Conservation (phyloP, 2,888 invertebrate genomes). For the Meandrusa payeni region DNA sequence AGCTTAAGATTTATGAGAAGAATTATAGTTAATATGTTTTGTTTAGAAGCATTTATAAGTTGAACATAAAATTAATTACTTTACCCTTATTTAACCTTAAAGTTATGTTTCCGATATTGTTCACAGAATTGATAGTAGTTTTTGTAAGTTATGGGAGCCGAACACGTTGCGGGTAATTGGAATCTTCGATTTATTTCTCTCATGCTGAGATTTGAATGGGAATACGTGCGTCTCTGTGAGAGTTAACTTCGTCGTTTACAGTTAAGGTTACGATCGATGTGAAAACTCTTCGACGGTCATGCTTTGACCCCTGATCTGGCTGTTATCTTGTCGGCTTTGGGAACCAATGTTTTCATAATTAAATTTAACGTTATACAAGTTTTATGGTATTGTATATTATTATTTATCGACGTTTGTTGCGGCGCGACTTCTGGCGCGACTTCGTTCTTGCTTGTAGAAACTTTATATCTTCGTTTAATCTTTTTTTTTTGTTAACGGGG, state of each 20-base stretch:
- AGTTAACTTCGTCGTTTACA: conserved; percentile 35
- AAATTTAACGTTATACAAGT: conserved; percentile 6
- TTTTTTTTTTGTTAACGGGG: no score
- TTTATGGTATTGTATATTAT: no score
- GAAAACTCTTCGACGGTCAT: conserved; percentile 31
- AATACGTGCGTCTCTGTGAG: conserved; percentile 45
- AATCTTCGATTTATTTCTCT: conserved; percentile 37
- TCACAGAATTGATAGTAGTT: neutral
- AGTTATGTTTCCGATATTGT: conserved; percentile 6
- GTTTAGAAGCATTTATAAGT: neutral
- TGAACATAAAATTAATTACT: conserved; percentile 3
- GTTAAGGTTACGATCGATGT: conserved; percentile 34
- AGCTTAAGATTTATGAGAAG: no score
- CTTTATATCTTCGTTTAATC: no score
- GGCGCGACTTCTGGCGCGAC: no score
- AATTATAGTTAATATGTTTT: no score
- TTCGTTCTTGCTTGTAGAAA: no score
- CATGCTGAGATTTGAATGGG: conserved; percentile 51
- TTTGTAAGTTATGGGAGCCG: conserved; percentile 16
- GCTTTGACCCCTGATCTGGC: conserved; percentile 23
- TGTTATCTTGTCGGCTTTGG: neutral
- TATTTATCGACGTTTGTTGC: no score
- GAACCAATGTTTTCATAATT: conserved; percentile 2
- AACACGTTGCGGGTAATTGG: conserved; percentile 24
- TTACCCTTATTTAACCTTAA: conserved; percentile 1